These are phyloP conservation scores for Aurelia aurita DNA, from an alignment of 30 jellyfish, hydroid and myxozoan species.

Conservation along the genomic window DNA sequence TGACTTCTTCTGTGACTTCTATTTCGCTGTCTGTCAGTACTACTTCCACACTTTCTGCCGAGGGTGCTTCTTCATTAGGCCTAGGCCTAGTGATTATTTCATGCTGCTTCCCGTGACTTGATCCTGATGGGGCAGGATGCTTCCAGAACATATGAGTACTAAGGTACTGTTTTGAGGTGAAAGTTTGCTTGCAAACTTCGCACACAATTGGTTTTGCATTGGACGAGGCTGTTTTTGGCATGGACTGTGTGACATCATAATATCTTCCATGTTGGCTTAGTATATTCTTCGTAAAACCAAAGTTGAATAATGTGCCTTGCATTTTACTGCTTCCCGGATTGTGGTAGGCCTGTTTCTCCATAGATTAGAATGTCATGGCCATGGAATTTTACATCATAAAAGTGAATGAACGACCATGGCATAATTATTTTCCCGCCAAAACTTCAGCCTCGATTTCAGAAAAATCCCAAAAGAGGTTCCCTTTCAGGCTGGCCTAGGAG, in stretches of 20 bases:
- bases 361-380: no score
- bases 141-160: conserved; percentile 26
- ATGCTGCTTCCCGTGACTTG: neutral
- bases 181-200: conserved; percentile 11
- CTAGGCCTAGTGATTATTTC: neutral
- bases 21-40: neutral
- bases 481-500: neutral
- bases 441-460: neutral
- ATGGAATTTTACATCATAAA: neutral
- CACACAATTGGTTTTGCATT: conserved; percentile 1
- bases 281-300: conserved; percentile 17
- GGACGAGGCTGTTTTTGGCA: conserved; percentile 40
- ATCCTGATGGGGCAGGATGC: conserved; percentile 4
- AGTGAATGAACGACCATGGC: neutral
- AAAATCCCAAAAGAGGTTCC: conserved; percentile 4
- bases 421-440: neutral
- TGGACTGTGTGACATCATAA: conserved; percentile 7
- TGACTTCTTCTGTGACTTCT: neutral
- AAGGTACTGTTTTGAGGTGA: conserved; percentile 43
- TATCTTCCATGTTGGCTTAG: conserved; percentile 13
- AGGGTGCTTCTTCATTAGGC: neutral
- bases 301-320: conserved; percentile 25
- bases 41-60: neutral
- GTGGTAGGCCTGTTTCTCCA: no score
- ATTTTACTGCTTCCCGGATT: neutral